phyloP scores from a whole-genome alignment of 2,113 vertebrate genomes.

The Pseudorhombus dupliciocellatus region DNA sequence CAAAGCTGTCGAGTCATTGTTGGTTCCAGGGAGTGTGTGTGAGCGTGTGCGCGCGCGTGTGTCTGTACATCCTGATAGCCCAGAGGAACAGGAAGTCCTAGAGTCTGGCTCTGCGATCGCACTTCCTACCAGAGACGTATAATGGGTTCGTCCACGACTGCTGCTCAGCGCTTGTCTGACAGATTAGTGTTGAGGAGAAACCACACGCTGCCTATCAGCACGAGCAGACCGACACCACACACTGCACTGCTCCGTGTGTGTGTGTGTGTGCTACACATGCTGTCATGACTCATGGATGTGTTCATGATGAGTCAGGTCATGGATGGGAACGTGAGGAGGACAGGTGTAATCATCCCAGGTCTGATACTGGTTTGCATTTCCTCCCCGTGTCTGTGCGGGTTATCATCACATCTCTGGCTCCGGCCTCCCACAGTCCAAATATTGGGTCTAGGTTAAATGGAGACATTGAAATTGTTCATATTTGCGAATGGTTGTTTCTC shows the following conservation, averaged over 20 bases:
- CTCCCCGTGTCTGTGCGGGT: too few species aligned
- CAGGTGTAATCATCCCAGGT: neutral
- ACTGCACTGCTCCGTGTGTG: conserved; percentile 12
- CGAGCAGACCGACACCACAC: conserved; percentile 55
- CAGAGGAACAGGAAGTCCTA: conserved; percentile 66
- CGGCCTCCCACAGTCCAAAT: too few species aligned
- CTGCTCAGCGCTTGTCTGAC: conserved; percentile 26
- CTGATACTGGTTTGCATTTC: neutral
- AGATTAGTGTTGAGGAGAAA: conserved; percentile 70
- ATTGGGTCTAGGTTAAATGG: too few species aligned
- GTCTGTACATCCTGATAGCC: conserved; percentile 66
- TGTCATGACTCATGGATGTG: neutral
- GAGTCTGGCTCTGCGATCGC: conserved; percentile 37
- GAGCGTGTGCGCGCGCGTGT: conserved; percentile 5
- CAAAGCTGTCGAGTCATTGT: conserved; percentile 39
- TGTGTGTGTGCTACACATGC: neutral
- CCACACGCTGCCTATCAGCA: conserved; percentile 69
- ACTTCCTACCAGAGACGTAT: conserved; percentile 63
- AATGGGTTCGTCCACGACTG: conserved; percentile 48
- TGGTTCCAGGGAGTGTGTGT: neutral
- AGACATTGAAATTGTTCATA: too few species aligned
- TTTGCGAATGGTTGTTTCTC: too few species aligned
- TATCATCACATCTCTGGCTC: too few species aligned
- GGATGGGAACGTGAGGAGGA: neutral
- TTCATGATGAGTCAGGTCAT: neutral